Percentiles rank a stretch among this genome's conserved stretches.
phyloP scores from a whole-genome alignment of 2,797 vertebrate genomes.

The Tragopan temminckii region DNA sequence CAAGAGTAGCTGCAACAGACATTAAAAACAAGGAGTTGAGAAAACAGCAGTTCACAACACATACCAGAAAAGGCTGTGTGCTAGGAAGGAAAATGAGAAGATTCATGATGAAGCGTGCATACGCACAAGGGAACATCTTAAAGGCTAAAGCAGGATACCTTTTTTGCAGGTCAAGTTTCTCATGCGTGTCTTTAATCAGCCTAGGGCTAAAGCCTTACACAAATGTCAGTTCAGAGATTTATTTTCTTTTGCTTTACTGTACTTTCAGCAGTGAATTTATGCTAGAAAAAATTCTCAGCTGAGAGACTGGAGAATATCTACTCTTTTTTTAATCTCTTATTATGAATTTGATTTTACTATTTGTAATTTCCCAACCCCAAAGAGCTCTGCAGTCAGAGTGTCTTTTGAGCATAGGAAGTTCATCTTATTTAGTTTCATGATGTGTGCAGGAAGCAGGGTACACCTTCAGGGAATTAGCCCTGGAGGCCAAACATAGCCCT shows the following conservation, averaged over 20 bases:
- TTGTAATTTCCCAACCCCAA: not conserved
- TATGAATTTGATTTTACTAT: rapidly evolving
- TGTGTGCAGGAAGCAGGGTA: not conserved
- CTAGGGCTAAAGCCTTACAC: not conserved
- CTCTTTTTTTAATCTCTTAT: not conserved
- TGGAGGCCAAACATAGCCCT: not conserved
- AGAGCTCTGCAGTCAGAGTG: not conserved
- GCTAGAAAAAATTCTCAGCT: not conserved
- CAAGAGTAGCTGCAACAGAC: slow-evolving; percentile 88
- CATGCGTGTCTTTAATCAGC: not conserved
- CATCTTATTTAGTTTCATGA: not conserved
- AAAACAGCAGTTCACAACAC: not conserved
- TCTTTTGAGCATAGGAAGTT: not conserved
- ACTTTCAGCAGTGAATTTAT: not conserved
- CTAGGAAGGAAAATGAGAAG: not conserved
- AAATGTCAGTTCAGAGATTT: not conserved
- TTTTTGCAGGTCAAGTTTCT: not conserved
- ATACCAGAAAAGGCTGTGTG: not conserved
- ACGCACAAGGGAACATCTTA: not conserved
- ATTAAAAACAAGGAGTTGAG: not conserved
- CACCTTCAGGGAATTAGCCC: not conserved
- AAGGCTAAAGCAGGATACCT: not conserved
- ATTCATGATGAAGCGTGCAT: rapidly evolving
- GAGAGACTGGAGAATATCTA: not conserved
- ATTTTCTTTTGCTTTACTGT: not conserved